Conservation (phyloP, 2,888 invertebrate species). For the Brenthis daphne region DNA sequence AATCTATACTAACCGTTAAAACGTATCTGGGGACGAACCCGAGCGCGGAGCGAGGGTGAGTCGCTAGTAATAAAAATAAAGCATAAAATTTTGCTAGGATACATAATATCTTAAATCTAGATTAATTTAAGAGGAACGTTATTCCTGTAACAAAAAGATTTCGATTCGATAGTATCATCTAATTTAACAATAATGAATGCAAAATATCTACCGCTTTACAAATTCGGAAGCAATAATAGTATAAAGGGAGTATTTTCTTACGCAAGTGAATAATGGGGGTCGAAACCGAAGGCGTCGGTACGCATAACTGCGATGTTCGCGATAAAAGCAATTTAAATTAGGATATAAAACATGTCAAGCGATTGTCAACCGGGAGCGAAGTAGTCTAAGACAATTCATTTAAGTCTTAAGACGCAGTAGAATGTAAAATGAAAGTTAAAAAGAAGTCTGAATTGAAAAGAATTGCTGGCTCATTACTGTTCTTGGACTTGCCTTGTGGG, state of each 20-base stretch:
- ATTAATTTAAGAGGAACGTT: too few species aligned
- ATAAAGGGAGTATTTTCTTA: constrained; percentile 55
- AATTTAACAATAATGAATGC: background rate
- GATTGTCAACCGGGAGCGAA: constrained; percentile 68
- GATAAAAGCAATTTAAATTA: constrained; percentile 58
- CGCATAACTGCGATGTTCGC: constrained; percentile 59
- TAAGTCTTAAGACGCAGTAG: constrained; percentile 57
- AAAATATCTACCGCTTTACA: constrained; percentile 14
- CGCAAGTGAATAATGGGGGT: constrained; percentile 57
- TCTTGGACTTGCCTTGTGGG: constrained; percentile 46
- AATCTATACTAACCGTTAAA: too few species aligned
- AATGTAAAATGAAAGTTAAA: constrained; percentile 55
- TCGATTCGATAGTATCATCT: background rate
- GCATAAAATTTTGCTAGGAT: too few species aligned
- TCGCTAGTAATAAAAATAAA: too few species aligned
- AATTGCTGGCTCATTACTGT: constrained; percentile 50
- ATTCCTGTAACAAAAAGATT: background rate
- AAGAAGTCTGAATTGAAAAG: constrained; percentile 57
- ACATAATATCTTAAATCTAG: too few species aligned
- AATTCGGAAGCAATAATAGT: constrained; percentile 20
- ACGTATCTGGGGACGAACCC: too few species aligned
- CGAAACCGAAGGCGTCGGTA: constrained; percentile 33
- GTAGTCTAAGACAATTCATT: constrained; percentile 60
- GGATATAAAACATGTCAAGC: constrained; percentile 70
- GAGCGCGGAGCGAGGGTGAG: too few species aligned